These are phyloP conservation scores for Paedocypris sp. DNA, from an alignment of 2,113 vertebrate genomes.

Conservation along the genomic window DNA sequence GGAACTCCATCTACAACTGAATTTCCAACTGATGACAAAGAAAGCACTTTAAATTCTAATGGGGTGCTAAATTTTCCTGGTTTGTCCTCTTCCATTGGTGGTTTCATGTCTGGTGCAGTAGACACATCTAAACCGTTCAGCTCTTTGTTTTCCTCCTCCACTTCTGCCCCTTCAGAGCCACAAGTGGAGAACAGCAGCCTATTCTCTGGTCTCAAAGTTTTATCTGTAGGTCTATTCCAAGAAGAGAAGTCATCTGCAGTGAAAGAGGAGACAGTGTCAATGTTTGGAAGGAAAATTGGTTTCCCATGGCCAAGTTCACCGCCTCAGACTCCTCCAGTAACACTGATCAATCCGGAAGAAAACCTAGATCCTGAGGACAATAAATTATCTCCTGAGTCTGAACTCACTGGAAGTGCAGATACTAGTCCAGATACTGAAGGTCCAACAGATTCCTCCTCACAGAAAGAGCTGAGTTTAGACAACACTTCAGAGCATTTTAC, in stretches of 20 bases:
- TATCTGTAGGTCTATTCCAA: conserved; percentile 76
- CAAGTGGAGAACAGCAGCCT: conserved; percentile 56
- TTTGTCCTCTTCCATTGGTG: conserved; percentile 59
- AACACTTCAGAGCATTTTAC: conserved; percentile 33
- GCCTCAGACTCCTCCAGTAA: conserved; percentile 29
- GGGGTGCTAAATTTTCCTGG: conserved; percentile 62
- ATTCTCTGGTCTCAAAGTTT: conserved; percentile 71
- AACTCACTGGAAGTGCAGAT: conserved; percentile 49
- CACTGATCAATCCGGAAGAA: conserved; percentile 29
- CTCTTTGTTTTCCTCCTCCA: conserved; percentile 67
- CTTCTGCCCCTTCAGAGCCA: conserved; percentile 37
- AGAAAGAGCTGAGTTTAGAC: conserved; percentile 44
- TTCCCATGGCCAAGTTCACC: conserved; percentile 64
- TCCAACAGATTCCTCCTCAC: conserved; percentile 37
- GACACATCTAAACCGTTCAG: conserved; percentile 64
- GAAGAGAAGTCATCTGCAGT: conserved; percentile 52
- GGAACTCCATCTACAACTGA: neutral
- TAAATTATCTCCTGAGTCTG: conserved; percentile 43
- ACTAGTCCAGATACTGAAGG: conserved; percentile 51
- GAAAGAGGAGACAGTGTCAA: conserved; percentile 48
- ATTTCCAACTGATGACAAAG: conserved; percentile 21
- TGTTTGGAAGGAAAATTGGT: conserved; percentile 73
- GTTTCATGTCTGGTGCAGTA: conserved; percentile 61
- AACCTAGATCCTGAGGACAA: conserved; percentile 34
- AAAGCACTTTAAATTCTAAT: conserved; percentile 38